Evolutionary conservation across 2,113 vertebrate species (phyloP).

Genomic region (Ammodytes dubius): DNA sequence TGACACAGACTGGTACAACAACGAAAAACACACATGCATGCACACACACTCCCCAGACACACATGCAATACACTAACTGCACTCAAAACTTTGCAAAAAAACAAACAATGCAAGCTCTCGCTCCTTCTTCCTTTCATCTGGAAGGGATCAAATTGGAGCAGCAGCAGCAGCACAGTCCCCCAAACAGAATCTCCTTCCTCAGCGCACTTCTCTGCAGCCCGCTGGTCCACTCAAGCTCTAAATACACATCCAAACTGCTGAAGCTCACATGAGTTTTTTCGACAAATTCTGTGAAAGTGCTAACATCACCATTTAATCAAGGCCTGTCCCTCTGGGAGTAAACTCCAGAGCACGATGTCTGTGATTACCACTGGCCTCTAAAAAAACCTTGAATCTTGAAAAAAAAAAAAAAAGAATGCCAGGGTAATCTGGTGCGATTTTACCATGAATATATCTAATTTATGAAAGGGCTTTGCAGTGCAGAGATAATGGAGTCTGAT

Average conservation of each 20-base stretch:
- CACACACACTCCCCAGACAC: not conserved
- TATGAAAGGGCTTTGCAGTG: conserved; percentile 44
- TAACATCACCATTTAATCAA: conserved; percentile 50
- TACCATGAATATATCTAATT: conserved; percentile 42
- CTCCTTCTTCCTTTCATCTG: conserved; percentile 15
- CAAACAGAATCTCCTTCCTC: conserved; percentile 8
- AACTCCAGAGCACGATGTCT: conserved; percentile 39
- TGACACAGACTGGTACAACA: conserved; percentile 6
- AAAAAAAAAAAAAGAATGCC: not conserved
- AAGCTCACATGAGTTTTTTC: conserved; percentile 24
- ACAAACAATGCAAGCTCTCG: conserved; percentile 24
- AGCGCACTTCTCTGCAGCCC: conserved; percentile 2
- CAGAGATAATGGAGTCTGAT: conserved; percentile 53
- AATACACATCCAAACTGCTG: conserved; percentile 45
- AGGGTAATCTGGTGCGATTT: conserved; percentile 34
- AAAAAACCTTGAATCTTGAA: conserved; percentile 31
- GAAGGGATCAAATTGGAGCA: conserved; percentile 16
- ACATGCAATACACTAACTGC: not conserved
- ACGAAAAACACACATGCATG: conserved; percentile 13
- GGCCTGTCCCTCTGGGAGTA: conserved; percentile 45
- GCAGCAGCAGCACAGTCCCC: conserved; percentile 13
- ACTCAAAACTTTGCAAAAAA: conserved; percentile 29
- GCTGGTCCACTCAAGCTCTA: conserved; percentile 20
- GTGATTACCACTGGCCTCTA: conserved; percentile 34
- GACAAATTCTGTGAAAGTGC: conserved; percentile 56